A percentile compares a stretch with the other conserved stretches of the same genome.
phyloP scores from a whole-genome alignment of 2,797 vertebrate genomes.

The Smutsia temminckii region DNA sequence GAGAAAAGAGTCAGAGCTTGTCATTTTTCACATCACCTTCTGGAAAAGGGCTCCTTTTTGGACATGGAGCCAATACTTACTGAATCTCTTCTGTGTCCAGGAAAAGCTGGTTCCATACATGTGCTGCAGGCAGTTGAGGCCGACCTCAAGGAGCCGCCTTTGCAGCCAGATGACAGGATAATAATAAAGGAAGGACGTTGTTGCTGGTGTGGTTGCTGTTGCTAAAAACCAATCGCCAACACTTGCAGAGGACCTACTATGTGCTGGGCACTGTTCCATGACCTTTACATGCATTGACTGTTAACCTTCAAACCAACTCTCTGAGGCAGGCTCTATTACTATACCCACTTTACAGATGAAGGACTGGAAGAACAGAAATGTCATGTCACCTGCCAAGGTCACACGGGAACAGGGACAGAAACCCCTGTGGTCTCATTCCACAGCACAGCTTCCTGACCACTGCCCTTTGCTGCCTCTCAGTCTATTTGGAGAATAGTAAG shows the following conservation, averaged over 20 bases:
- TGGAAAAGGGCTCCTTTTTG: background rate
- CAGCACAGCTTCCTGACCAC: background rate
- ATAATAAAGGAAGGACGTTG: background rate
- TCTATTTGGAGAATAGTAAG: background rate
- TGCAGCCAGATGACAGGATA: background rate
- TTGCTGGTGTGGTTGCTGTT: background rate
- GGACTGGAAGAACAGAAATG: background rate
- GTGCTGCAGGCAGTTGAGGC: no score
- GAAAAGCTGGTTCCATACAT: background rate
- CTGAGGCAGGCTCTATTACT: background rate
- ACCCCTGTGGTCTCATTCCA: background rate
- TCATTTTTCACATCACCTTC: background rate
- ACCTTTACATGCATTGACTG: background rate
- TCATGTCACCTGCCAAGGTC: background rate
- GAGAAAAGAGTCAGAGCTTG: background rate
- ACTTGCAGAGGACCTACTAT: background rate
- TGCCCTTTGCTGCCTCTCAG: background rate
- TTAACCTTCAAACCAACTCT: background rate
- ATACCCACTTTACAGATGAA: background rate
- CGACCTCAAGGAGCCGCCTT: background rate
- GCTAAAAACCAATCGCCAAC: accelerated
- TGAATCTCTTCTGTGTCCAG: background rate
- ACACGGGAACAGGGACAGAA: background rate
- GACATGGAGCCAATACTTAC: accelerated
- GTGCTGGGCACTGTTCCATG: background rate